Evolutionary conservation across 2,888 invertebrate genomes (phyloP).

Genomic region (Calameuta idolon): DNA sequence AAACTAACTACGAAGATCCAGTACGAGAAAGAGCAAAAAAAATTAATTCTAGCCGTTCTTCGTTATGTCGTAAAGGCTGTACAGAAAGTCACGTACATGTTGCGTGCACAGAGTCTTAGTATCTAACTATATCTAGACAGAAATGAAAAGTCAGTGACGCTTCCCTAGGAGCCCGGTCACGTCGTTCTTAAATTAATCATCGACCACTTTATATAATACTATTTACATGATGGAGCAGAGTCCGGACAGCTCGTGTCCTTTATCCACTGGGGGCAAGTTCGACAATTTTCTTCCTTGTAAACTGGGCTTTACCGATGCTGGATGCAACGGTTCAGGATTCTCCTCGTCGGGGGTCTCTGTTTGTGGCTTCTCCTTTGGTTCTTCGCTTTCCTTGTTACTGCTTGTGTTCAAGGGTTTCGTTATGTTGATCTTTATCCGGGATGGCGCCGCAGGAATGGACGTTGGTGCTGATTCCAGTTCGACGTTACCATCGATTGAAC

Average conservation of each 20-base stretch:
- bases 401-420: constrained; percentile 72
- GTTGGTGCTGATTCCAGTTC: constrained; percentile 73
- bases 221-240: constrained; percentile 87
- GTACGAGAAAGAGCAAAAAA: constrained; percentile 18
- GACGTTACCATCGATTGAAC: constrained; percentile 83
- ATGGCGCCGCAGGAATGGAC: constrained; percentile 65
- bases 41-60: neutral
- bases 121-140: neutral
- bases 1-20: neutral
- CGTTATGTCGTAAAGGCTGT: constrained; percentile 50
- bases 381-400: constrained; percentile 57
- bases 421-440: constrained; percentile 83
- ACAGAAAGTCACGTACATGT: constrained; percentile 42
- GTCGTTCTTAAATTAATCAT: neutral
- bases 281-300: constrained; percentile 76
- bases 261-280: constrained; percentile 78
- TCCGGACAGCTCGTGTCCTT: constrained; percentile 85
- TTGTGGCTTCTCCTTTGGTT: constrained; percentile 47
- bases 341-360: constrained; percentile 66
- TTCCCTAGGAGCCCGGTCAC: neutral
- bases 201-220: constrained; percentile 10
- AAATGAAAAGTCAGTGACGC: neutral
- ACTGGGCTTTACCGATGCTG: constrained; percentile 73
- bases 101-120: neutral
- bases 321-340: constrained; percentile 47